A percentile compares a stretch with the other conserved stretches of the same genome.
These are phyloP conservation scores for Drosophila mayri DNA, from an alignment of 1,140 invertebrate species.

Conservation along the genomic window DNA sequence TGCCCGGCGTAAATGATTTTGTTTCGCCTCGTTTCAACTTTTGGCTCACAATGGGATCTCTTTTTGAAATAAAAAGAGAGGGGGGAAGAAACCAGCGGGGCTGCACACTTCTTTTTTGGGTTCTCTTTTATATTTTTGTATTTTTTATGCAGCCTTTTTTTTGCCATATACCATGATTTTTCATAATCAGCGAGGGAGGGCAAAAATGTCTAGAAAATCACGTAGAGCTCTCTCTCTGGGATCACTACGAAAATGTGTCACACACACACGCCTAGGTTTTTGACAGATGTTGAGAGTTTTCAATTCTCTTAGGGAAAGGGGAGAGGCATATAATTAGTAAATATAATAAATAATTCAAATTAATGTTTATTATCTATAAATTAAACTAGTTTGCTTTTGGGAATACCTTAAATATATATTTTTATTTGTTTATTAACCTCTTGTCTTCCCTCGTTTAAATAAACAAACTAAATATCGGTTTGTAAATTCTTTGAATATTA, in stretches of 20 bases:
- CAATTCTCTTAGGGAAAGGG: background rate
- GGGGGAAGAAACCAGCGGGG: constrained; percentile 47
- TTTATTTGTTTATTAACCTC: background rate
- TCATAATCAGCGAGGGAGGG: constrained; percentile 67
- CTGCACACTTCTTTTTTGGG: constrained; percentile 41
- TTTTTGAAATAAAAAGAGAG: constrained; percentile 8
- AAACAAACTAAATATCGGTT: no score
- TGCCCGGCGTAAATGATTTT: constrained; percentile 70
- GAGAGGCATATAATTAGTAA: background rate
- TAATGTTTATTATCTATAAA: background rate
- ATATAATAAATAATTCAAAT: background rate
- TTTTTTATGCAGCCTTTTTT: constrained; percentile 40
- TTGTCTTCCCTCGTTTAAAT: no score
- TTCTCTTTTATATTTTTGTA: constrained; percentile 15
- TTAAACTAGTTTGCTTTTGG: no score
- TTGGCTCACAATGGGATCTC: constrained; percentile 31
- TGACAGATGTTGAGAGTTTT: constrained; percentile 43
- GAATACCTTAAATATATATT: background rate
- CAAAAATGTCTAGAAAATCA: constrained; percentile 73
- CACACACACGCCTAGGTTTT: constrained; percentile 10
- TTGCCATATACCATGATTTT: constrained; percentile 75
- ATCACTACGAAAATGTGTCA: constrained; percentile 34
- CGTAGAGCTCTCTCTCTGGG: constrained; percentile 48
- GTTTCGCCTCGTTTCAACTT: constrained; percentile 43
- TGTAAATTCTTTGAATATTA: no score